Percentiles rank a stretch among this genome's conserved stretches.
Conservation (phyloP, 2,888 invertebrate genomes). For the Trachelus tabidus region DNA sequence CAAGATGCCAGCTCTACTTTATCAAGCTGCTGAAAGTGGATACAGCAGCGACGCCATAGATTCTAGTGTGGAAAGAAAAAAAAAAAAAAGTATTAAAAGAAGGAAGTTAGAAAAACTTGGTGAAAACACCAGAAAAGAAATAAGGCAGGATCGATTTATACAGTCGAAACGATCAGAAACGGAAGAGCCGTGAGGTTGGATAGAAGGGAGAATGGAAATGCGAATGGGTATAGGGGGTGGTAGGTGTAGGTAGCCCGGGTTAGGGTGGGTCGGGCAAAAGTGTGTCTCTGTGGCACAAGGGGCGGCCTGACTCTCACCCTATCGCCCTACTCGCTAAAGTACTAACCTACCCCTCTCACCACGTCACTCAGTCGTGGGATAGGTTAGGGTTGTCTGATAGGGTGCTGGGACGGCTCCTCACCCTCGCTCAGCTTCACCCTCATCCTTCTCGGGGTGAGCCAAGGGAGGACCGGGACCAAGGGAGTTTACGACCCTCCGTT, state of each 20-base stretch:
- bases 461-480: constrained; percentile 27
- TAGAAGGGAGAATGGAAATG: neutral
- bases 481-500: constrained; percentile 53
- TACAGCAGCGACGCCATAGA: neutral
- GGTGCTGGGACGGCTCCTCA: constrained; percentile 8
- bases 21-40: neutral
- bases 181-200: neutral
- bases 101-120: neutral
- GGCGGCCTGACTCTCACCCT: constrained; percentile 29
- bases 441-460: constrained; percentile 19
- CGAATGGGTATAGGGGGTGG: neutral
- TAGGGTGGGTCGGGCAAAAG: constrained; percentile 36
- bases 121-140: neutral
- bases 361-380: constrained; percentile 47
- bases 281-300: constrained; percentile 58
- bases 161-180: neutral
- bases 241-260: neutral
- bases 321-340: constrained; percentile 18
- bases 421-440: constrained; percentile 20
- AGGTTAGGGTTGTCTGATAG: constrained; percentile 54
- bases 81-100: neutral
- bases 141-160: neutral
- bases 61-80: neutral
- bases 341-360: constrained; percentile 28
- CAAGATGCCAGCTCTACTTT: neutral